Evolutionary conservation across 2,113 vertebrate genomes (phyloP).

Genomic region (Corvus moneduloides): DNA sequence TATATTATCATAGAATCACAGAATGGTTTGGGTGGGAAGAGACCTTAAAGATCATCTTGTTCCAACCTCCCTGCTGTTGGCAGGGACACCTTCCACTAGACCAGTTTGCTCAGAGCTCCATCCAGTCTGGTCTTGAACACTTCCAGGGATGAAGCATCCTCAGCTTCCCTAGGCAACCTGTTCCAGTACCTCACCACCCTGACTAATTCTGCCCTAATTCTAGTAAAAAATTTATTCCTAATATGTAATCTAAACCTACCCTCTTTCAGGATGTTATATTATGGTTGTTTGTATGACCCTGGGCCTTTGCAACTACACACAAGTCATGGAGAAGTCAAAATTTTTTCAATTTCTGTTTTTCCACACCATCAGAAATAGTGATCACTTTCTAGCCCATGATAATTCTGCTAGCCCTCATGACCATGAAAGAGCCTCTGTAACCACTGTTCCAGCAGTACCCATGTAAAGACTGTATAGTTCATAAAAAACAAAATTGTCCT

Average conservation of each 20-base stretch:
- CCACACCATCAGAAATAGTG: background rate
- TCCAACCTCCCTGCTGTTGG: background rate
- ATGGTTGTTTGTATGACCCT: background rate
- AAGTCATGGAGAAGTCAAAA: background rate
- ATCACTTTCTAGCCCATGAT: background rate
- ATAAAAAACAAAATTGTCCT: background rate
- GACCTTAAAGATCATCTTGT: background rate
- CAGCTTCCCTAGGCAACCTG: background rate
- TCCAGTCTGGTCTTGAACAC: background rate
- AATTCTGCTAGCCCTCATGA: background rate
- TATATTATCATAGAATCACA: background rate
- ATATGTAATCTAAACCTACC: background rate
- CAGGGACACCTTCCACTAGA: background rate
- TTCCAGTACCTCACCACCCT: background rate
- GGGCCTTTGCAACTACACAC: background rate
- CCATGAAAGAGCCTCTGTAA: background rate
- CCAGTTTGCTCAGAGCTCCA: background rate
- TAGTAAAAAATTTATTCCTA: background rate
- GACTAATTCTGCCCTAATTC: background rate
- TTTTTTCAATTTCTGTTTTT: background rate
- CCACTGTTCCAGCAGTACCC: background rate
- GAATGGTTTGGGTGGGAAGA: background rate
- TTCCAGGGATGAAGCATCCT: background rate
- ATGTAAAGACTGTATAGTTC: background rate
- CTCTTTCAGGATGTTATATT: background rate